Conservation (phyloP, 2,113 vertebrate species). For the Columbina picui region DNA sequence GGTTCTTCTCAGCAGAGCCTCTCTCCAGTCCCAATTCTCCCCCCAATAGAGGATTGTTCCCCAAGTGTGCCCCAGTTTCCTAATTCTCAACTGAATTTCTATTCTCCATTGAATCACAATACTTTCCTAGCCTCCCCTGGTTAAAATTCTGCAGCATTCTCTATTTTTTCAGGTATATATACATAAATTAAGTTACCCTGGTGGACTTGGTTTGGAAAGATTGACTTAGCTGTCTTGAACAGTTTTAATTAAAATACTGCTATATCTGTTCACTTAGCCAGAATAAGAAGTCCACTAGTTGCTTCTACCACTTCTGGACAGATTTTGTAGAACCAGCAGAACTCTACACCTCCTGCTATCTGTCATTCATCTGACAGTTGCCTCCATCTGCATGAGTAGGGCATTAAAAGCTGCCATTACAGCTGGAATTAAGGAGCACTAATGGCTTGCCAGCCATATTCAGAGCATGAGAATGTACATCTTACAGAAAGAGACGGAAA, state of each 20-base stretch:
- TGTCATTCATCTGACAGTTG: neutral
- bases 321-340: neutral
- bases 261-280: neutral
- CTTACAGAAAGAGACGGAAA: neutral
- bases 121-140: neutral
- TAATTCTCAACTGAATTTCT: neutral
- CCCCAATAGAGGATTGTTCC: neutral
- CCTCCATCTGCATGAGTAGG: neutral
- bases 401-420: conserved; percentile 15
- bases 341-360: neutral
- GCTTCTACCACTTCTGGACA: neutral
- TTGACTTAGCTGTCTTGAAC: neutral
- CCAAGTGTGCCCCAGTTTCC: neutral
- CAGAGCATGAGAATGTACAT: neutral
- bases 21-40: neutral
- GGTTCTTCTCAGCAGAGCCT: neutral
- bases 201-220: neutral
- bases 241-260: neutral
- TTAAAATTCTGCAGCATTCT: neutral
- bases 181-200: neutral
- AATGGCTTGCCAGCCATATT: neutral
- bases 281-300: neutral
- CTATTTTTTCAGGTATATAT: neutral
- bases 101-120: neutral
- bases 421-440: neutral